These are phyloP conservation scores for Varanus salvator DNA, from an alignment of 2,113 vertebrate species.

Conservation along the genomic window DNA sequence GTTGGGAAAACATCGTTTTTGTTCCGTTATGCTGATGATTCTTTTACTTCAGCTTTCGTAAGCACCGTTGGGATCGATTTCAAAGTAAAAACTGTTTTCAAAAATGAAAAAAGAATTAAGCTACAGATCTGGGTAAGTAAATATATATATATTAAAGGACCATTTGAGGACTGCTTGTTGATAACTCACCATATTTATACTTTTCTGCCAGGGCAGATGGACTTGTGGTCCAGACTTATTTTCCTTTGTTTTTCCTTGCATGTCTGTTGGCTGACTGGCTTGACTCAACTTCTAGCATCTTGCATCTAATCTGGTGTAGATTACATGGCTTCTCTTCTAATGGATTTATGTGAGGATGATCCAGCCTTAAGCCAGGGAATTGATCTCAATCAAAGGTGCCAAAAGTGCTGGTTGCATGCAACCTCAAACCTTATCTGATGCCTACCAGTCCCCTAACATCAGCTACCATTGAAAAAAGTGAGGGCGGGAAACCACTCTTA, in stretches of 20 bases:
- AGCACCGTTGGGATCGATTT: constrained; percentile 99
- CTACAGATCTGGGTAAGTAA: constrained; percentile 97
- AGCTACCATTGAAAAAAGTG: no score
- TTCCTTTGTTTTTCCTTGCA: background rate
- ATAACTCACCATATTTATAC: background rate
- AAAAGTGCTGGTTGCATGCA: no score
- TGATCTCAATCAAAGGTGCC: background rate
- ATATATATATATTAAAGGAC: background rate
- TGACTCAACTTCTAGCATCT: background rate
- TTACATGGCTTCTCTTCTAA: background rate
- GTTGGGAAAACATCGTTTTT: constrained; percentile 95
- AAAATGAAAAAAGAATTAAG: constrained; percentile 98
- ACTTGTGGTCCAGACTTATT: background rate
- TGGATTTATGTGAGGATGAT: background rate
- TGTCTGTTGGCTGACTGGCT: background rate
- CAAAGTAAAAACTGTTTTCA: constrained; percentile 98
- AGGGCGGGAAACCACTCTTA: no score
- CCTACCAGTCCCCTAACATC: no score
- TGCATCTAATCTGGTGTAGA: background rate
- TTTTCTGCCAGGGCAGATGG: background rate
- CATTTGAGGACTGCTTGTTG: background rate
- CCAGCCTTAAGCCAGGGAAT: background rate
- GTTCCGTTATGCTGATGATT: constrained; percentile 96
- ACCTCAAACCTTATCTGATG: no score
- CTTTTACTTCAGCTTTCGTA: constrained; percentile 97